These are phyloP conservation scores for Volucella bombylans DNA, from an alignment of 2,888 invertebrate genomes.

Conservation along the genomic window DNA sequence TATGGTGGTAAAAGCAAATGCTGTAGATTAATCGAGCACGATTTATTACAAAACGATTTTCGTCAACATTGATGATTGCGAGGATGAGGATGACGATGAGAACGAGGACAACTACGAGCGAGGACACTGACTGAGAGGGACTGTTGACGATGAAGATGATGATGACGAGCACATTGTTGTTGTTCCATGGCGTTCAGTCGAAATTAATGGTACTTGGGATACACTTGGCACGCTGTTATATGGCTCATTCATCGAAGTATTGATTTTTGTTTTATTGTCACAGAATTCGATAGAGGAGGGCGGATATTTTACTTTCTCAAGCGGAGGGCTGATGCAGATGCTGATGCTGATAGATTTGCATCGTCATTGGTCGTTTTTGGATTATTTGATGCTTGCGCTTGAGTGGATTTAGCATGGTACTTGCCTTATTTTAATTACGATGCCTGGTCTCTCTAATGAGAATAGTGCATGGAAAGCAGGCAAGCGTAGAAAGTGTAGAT, in stretches of 20 bases:
- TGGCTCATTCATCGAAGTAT: conserved; percentile 67
- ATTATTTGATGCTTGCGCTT: not conserved
- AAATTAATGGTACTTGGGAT: conserved; percentile 60
- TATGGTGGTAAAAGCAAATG: conserved; percentile 33
- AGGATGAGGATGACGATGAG: not conserved
- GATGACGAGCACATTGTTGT: conserved; percentile 9
- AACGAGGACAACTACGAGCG: not conserved
- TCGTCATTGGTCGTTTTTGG: conserved; percentile 44
- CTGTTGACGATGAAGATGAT: not conserved
- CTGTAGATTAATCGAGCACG: conserved; percentile 67
- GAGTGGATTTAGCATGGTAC: conserved; percentile 27
- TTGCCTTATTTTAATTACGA: conserved; percentile 55
- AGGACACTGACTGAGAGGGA: not conserved
- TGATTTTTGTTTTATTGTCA: conserved; percentile 67
- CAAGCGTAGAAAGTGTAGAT: conserved; percentile 22
- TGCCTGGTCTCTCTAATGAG: conserved; percentile 50
- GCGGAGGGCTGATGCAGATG: no score
- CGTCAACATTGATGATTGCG: conserved; percentile 25
- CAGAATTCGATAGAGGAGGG: conserved; percentile 17
- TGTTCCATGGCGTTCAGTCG: conserved; percentile 62
- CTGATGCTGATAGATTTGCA: conserved; percentile 45
- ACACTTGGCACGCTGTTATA: conserved; percentile 67
- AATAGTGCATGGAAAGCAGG: conserved; percentile 8
- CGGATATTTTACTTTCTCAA: not conserved
- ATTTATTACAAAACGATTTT: conserved; percentile 68